phyloP scores from a whole-genome alignment of 2,113 vertebrate genomes.

The Tauraco erythrolophus region DNA sequence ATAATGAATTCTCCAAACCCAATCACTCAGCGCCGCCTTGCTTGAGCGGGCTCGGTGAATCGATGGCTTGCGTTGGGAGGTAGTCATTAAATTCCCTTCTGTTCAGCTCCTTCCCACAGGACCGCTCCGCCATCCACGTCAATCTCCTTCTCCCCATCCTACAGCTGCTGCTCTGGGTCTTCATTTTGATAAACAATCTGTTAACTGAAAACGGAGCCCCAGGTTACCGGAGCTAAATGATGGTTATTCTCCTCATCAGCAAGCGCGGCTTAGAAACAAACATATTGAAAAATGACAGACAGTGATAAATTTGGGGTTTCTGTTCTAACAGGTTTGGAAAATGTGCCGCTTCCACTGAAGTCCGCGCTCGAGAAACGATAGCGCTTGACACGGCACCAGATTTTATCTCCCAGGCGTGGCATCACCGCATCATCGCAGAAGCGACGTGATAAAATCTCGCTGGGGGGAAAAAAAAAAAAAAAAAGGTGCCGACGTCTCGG shows the following conservation, averaged over 20 bases:
- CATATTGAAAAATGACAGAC: neutral
- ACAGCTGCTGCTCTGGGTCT: constrained; percentile 82
- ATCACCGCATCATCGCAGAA: too few species aligned
- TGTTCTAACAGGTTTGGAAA: neutral
- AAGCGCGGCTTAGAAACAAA: neutral
- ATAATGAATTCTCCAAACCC: neutral
- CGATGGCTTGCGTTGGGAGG: constrained; percentile 76
- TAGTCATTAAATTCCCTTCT: constrained; percentile 72
- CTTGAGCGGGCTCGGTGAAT: constrained; percentile 77
- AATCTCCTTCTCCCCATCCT: constrained; percentile 77
- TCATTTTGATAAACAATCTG: constrained; percentile 73
- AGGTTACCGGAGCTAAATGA: neutral
- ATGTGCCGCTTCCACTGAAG: neutral
- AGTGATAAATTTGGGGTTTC: neutral
- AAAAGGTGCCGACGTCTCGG: neutral
- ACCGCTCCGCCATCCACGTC: constrained; percentile 72
- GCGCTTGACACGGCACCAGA: neutral
- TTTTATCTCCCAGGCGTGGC: neutral
- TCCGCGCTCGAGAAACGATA: neutral
- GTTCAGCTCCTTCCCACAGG: constrained; percentile 79
- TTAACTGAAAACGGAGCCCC: neutral
- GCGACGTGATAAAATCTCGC: neutral
- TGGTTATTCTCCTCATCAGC: neutral
- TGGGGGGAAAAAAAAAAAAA: neutral
- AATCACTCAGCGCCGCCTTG: neutral